These are phyloP conservation scores for Syrmaticus mikado DNA, from an alignment of 2,113 vertebrate genomes.

Conservation along the genomic window DNA sequence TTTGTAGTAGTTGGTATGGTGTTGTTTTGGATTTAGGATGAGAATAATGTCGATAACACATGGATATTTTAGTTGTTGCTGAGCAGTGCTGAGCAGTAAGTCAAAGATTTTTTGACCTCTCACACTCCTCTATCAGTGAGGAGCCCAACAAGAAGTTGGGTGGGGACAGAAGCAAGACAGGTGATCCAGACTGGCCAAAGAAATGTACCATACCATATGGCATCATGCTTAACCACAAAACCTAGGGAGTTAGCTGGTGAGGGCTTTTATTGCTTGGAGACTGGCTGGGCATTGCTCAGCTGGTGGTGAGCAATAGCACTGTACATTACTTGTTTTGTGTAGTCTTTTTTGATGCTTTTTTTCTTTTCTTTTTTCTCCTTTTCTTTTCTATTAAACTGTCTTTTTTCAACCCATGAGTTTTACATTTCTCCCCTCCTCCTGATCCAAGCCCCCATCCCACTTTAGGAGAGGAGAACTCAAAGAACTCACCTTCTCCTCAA, in stretches of 20 bases:
- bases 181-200: neutral
- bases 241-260: neutral
- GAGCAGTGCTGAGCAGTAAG: neutral
- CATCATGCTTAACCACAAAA: neutral
- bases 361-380: neutral
- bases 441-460: neutral
- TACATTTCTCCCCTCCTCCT: no score
- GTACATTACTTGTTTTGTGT: neutral
- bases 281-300: neutral
- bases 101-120: neutral
- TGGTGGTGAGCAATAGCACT: neutral
- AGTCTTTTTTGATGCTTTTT: neutral
- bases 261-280: neutral
- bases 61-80: neutral
- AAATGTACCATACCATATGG: neutral
- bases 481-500: slow-evolving; percentile 90
- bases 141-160: neutral
- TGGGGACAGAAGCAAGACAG: neutral
- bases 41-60: neutral
- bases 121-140: neutral
- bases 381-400: neutral
- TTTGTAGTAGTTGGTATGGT: neutral
- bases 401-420: neutral
- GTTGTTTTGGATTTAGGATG: neutral
- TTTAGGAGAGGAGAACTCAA: neutral